A percentile compares a stretch with the other conserved stretches of the same genome.
Conservation (phyloP, 64 coral and sea anemone species). For the Montipora efflorescens region DNA sequence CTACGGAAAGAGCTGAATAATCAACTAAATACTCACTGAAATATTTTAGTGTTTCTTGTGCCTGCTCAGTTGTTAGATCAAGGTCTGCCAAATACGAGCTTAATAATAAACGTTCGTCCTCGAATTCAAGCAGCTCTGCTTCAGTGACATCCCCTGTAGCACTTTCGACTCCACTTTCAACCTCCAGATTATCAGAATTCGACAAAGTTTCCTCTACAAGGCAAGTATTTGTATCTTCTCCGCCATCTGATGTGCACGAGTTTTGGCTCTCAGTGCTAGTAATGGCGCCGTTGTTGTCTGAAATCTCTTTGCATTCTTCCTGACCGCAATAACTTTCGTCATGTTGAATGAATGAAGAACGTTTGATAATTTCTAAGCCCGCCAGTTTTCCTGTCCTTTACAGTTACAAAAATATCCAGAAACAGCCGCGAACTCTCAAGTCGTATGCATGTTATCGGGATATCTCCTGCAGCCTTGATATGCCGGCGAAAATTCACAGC, state of each 20-base stretch:
- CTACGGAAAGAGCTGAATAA: no score
- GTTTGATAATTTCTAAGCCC: constrained; percentile 53
- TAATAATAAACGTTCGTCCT: constrained; percentile 7
- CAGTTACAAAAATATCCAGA: neutral
- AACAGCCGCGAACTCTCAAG: neutral
- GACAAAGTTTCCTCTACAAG: constrained; percentile 52
- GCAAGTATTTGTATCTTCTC: neutral
- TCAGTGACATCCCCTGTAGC: constrained; percentile 41
- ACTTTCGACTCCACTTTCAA: constrained; percentile 80
- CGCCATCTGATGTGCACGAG: neutral
- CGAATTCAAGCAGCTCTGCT: constrained; percentile 5
- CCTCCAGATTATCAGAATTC: constrained; percentile 70
- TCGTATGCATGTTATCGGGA: neutral
- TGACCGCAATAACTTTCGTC: neutral
- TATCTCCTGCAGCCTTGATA: neutral
- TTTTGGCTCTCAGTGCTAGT: neutral
- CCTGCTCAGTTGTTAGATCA: constrained; percentile 72
- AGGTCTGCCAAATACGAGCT: constrained; percentile 20
- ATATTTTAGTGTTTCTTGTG: constrained; percentile 72
- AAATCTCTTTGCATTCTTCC: constrained; percentile 10
- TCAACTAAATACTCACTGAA: constrained; percentile 60
- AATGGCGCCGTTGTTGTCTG: no score
- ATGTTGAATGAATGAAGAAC: constrained; percentile 44
- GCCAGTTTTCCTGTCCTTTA: constrained; percentile 38
- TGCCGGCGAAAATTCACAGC: neutral